Evolutionary conservation across 2,797 vertebrate genomes (phyloP).

Genomic region (Lycodopsis pacificus): DNA sequence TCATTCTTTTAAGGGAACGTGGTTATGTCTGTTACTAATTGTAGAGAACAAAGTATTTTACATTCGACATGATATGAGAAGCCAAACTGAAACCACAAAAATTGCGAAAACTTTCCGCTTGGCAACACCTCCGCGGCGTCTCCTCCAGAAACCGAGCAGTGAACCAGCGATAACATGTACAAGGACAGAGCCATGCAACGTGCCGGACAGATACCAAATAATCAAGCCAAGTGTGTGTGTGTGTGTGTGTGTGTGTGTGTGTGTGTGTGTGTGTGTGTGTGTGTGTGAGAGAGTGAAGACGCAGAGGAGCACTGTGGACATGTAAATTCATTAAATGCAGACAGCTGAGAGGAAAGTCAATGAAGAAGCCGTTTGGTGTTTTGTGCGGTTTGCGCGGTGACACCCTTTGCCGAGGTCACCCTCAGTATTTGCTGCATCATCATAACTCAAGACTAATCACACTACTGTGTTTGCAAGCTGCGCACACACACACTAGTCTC

Average conservation of each 20-base stretch:
- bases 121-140: neutral
- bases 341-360: conserved; percentile 17
- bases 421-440: conserved; percentile 63
- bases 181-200: neutral
- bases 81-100: neutral
- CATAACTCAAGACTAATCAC: conserved; percentile 70
- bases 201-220: neutral
- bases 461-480: conserved; percentile 10
- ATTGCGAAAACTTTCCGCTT: neutral
- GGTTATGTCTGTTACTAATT: neutral
- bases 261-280: neutral
- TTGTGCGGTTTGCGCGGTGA: conserved; percentile 34
- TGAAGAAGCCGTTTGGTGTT: conserved; percentile 29
- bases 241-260: neutral
- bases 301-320: neutral
- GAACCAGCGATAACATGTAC: conserved; percentile 1
- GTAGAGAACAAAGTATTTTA: neutral
- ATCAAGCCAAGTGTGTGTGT: neutral
- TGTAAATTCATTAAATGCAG: conserved; percentile 28
- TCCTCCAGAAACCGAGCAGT: neutral
- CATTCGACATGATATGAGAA: neutral
- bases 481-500: conserved; percentile 46
- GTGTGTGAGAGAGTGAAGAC: neutral
- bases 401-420: conserved; percentile 68
- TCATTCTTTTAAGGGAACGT: neutral